Conservation (phyloP, 1,140 invertebrate species). For the Cydia pomonella region DNA sequence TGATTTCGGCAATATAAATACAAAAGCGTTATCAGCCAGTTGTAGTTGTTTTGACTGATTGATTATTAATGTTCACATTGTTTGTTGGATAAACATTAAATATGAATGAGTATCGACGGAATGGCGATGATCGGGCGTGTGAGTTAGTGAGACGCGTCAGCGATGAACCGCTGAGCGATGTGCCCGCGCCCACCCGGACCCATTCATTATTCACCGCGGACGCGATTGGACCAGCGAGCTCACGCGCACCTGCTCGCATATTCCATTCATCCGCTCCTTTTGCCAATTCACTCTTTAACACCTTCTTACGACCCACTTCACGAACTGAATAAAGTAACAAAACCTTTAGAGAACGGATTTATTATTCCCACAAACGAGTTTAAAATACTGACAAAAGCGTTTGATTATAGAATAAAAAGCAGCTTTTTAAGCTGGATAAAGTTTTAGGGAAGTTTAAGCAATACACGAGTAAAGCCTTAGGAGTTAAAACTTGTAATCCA, state of each 20-base stretch:
- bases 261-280: conserved; percentile 68
- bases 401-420: conserved; percentile 24
- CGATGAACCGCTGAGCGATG: conserved; percentile 44
- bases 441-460: conserved; percentile 8
- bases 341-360: conserved; percentile 61
- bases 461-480: conserved; percentile 15
- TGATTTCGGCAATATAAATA: neutral
- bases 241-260: conserved; percentile 55
- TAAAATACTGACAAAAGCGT: conserved; percentile 46
- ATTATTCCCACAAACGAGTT: conserved; percentile 46
- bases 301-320: conserved; percentile 66
- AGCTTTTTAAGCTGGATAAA: conserved; percentile 3
- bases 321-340: conserved; percentile 71
- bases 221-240: conserved; percentile 50
- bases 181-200: conserved; percentile 44
- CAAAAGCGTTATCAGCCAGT: neutral
- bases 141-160: conserved; percentile 14
- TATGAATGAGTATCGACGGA: conserved; percentile 17
- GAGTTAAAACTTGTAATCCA: conserved; percentile 30
- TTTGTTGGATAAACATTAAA: conserved; percentile 19
- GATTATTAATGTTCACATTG: conserved; percentile 1
- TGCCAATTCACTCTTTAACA: conserved; percentile 74
- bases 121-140: conserved; percentile 1
- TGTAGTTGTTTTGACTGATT: neutral
- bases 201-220: conserved; percentile 63